phyloP scores from a whole-genome alignment of 2,888 invertebrate species.

The Diarsia mendica region DNA sequence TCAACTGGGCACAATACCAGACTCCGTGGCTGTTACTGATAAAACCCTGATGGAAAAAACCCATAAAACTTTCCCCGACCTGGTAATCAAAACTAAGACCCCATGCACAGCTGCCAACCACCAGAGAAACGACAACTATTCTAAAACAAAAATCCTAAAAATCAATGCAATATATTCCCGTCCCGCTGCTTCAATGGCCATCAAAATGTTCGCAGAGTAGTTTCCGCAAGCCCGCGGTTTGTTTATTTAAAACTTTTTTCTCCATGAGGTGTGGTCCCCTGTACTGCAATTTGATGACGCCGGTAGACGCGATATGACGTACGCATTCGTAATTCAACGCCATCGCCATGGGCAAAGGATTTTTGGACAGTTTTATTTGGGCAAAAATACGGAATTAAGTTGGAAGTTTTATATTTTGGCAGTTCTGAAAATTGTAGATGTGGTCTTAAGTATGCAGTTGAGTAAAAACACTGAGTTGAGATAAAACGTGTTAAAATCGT shows the following conservation, averaged over 20 bases:
- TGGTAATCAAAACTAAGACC: no score
- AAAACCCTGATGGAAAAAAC: no score
- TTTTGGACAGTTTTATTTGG: constrained; percentile 20
- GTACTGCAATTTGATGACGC: constrained; percentile 79
- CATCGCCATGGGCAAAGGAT: constrained; percentile 11
- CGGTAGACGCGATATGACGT: constrained; percentile 61
- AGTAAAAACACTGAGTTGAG: not conserved
- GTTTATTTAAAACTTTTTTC: constrained; percentile 85
- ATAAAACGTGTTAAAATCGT: not conserved
- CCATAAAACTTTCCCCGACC: no score
- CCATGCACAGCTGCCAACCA: no score
- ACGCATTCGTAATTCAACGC: constrained; percentile 62
- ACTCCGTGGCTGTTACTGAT: no score
- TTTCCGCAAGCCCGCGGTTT: constrained; percentile 76
- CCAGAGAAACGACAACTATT: no score
- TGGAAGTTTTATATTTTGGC: not conserved
- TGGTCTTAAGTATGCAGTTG: not conserved
- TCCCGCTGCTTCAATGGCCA: constrained; percentile 66
- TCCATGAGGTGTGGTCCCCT: constrained; percentile 76
- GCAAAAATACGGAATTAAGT: not conserved
- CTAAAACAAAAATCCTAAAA: not conserved
- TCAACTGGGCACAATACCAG: no score
- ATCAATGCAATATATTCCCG: not conserved
- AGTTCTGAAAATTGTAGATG: not conserved
- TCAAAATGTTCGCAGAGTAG: constrained; percentile 72